Base-by-base conservation (phyloP, 2,113 vertebrate species). In the Tinamus guttatus region DNA sequence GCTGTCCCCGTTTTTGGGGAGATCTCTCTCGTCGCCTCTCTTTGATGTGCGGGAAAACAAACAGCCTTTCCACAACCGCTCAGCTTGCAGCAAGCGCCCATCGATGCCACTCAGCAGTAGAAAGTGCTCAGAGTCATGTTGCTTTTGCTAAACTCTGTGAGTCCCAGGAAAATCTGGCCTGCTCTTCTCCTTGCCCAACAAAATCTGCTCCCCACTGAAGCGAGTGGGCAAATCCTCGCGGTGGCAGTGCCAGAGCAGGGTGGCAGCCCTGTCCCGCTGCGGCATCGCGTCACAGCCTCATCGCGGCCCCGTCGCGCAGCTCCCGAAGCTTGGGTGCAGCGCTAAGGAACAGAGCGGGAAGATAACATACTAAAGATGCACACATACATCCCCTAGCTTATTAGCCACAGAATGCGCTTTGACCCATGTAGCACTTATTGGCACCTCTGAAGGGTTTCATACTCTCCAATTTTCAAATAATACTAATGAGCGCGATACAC, bases 31-130 rank as follows among this genome's bases (percentile, higher is more conserved):
- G 95, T 96, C n/a, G 38, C 49, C 28, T 85, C 28, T 40, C 95
- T 96, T 97, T 97, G 96, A 97, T 97, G 86, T 93, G 1, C 13
- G 67, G 84, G 87, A 82, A 91, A 96, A 94, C 27, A 96, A 95
- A 63, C 85, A 96, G 93, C 71, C 76, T 85, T 93, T 92, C 75
- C 85, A 77, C 43, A 81, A 83, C 68, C 75, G 67, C 87, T 90
- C 89, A 85, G 56, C 90, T 87, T 47, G 69, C 51, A 73, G 74
- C 88, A 49, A 95, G 47, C 60, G 77, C 82, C 68, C 84, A 83
- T 93, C 3, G 1, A 85, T 92, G 40, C 24, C 78, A 60, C 74
- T 63, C 30, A 47, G 20, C 28, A 43, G 36, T 4, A 38, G 59
- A 62, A 87, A 58, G 80, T 36, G 41, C 49, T 73, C 5, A 0